Base-by-base conservation (phyloP, 2,113 vertebrate genomes). In the Fulmarus glacialis region DNA sequence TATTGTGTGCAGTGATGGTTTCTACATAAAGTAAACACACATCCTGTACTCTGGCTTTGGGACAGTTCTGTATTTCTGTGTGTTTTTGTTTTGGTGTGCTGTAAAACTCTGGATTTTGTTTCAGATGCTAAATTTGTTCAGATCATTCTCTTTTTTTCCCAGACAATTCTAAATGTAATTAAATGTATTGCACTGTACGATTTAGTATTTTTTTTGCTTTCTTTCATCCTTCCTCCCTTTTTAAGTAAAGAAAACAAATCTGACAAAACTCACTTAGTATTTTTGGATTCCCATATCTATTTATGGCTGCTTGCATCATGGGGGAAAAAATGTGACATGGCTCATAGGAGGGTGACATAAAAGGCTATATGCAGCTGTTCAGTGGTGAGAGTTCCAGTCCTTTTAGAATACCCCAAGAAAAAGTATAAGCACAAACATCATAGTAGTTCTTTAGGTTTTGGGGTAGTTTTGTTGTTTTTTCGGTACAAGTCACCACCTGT, bases 271-370 rank as follows among this genome's bases (percentile, higher is more conserved):
- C 7, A 78, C 70, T 60, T 58, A 4, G 8, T 93, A 59, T 96
- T 96, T 97, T 95, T 94, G 56, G 20, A 89, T 87, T 96, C 84
- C 74, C 62, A 18, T 32, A 38, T 91, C 91, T 97, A 95, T 97
- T 91, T 94, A 11, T 80, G 84, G 70, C 71, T 73, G 1, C 81
- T 85, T 85, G 70, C 73, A 77, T 91, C 45, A 3, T 34, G 40
- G 32, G 32, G 52, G 77, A 74, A 95, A 87, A 95, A 93, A 97
- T 80, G 87, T 8, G 9, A 9, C 56, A 40, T 2, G 0, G 58
- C 74, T 87, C 66, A 4, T 34, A 53, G 78, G 34, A 93, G 56
- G 6, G 36, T 82, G 91, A 82, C 78, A 70, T 78, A 75, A 36
- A 79, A 82, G 38, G 48, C 56, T 96, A 2, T 45, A 56, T 87